These are phyloP conservation scores for Lapara coniferarum DNA, from an alignment of 2,888 invertebrate genomes.

Conservation along the genomic window DNA sequence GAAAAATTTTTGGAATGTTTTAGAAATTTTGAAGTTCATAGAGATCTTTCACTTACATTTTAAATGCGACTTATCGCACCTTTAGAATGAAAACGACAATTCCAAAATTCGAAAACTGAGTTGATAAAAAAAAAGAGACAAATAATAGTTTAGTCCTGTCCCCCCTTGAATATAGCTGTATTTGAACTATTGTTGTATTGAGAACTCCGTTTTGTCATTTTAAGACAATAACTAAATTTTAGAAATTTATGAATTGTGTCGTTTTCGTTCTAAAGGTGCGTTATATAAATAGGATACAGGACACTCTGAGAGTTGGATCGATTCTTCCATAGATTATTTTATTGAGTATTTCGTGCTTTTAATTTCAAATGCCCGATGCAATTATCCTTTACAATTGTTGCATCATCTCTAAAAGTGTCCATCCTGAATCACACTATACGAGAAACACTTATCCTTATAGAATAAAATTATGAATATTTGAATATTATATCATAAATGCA, in stretches of 20 bases:
- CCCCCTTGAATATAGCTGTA: too few relatives aligned
- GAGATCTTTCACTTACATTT: slow-evolving; percentile 12
- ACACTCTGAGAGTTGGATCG: background rate
- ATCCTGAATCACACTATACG: slow-evolving; percentile 7
- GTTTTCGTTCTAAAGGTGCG: too few relatives aligned
- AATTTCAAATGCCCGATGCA: too few relatives aligned
- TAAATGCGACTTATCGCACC: slow-evolving; percentile 12
- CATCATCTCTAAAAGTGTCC: background rate
- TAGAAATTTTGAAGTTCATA: background rate
- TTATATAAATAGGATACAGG: background rate
- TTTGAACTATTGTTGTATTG: too few relatives aligned
- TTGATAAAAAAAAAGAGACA: too few relatives aligned
- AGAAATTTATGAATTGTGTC: too few relatives aligned
- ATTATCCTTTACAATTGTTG: background rate
- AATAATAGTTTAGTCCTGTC: too few relatives aligned
- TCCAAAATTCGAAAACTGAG: too few relatives aligned
- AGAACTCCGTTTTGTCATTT: too few relatives aligned
- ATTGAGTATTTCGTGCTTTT: too few relatives aligned
- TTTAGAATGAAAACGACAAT: too few relatives aligned
- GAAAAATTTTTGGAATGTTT: slow-evolving; percentile 15
- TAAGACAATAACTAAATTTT: too few relatives aligned
- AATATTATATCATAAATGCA: slow-evolving; percentile 24
- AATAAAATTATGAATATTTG: slow-evolving; percentile 23
- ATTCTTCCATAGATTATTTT: background rate
- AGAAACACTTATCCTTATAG: slow-evolving; percentile 17